These are phyloP conservation scores for Labeo rohita DNA, from an alignment of 2,113 vertebrate genomes.

Conservation along the genomic window DNA sequence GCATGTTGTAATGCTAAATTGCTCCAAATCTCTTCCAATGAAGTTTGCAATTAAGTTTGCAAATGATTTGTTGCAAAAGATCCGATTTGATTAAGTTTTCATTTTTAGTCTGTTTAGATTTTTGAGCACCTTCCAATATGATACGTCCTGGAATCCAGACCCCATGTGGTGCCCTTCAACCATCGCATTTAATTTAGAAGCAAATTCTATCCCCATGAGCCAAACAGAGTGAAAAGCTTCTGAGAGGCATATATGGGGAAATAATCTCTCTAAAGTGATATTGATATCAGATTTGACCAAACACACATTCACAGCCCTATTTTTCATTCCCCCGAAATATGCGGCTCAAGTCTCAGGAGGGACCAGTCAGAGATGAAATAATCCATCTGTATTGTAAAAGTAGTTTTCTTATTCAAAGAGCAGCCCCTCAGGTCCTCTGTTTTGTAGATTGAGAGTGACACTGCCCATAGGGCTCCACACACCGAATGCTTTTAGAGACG, in stretches of 20 bases:
- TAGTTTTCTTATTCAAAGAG: slow-evolving; percentile 70
- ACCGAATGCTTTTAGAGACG: slow-evolving; percentile 46
- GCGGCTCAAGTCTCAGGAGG: slow-evolving; percentile 34
- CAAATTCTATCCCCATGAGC: slow-evolving; percentile 68
- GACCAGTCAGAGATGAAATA: slow-evolving; percentile 32
- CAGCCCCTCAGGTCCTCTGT: slow-evolving; percentile 69
- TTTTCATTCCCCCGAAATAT: slow-evolving; percentile 52
- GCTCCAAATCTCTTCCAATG: not conserved
- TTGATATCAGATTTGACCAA: slow-evolving; percentile 41
- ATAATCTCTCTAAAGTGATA: slow-evolving; percentile 50
- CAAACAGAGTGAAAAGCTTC: slow-evolving; percentile 45
- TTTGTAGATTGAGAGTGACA: slow-evolving; percentile 76
- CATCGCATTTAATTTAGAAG: slow-evolving; percentile 27
- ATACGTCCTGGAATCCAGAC: not conserved
- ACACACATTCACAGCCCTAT: slow-evolving; percentile 45
- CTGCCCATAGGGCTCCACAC: slow-evolving; percentile 46
- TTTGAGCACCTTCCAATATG: not conserved
- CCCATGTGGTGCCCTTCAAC: not conserved
- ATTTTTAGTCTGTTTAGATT: not conserved
- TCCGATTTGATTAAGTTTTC: not conserved
- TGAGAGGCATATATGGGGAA: slow-evolving; percentile 37
- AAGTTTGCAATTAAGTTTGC: not conserved
- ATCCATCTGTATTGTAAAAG: slow-evolving; percentile 51
- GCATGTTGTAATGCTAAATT: not conserved
- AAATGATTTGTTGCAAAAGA: not conserved